Evolutionary conservation across 2,888 invertebrate species (phyloP), one percentile per base, ranked within the genome.

Genomic region (Pyrrhosoma nymphula): DNA sequence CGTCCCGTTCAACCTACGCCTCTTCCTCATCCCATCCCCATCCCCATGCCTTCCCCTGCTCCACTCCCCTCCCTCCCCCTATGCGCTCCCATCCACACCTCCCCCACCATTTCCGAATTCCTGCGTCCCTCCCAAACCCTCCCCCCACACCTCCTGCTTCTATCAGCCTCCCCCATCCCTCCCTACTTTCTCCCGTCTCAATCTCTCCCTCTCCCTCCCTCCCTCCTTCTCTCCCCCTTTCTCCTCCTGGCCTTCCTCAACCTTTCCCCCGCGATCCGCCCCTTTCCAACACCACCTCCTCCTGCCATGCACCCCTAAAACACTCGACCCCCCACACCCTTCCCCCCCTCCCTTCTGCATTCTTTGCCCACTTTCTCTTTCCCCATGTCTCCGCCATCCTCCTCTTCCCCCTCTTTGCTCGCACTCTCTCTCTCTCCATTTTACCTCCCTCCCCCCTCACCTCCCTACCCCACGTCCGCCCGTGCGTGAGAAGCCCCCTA

Each of bases 201-300:
- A 2, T 47, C 47, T 8, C 47, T 47, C 35, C 47, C 35, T 56
- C 56, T 55, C 18, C 20, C 90, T 30, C 56, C 20, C 60, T 16
- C 35, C 23, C 63, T 39, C 91, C 39, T 26, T 91, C 60, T 23
- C 60, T 35, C 39, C 35, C 90, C 14, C 12, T 35, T 47, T 63
- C n/a, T 93, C 26, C 69, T 55, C n/a, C 93, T 75, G 26, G 69
- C 93, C 47, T 55, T 39, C 91, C 56, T 56, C 89, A 89, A 55
- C 56, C 47, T 55, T 55, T 56, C 3, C 56, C 26, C 18, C 47
- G 26, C 18, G 20, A 88, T 18, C 56, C 89, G 0, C 47, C n/a
- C 89, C 60, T n/a, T 8, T 35, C 35, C 39, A 30, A n/a, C 47
- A 2, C 47, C 8, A 47, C 47, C 47, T 4, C 47, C 47, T 8